These are phyloP conservation scores for Neodiprion pinetum DNA, from an alignment of 1,140 invertebrate genomes.

Conservation along the genomic window DNA sequence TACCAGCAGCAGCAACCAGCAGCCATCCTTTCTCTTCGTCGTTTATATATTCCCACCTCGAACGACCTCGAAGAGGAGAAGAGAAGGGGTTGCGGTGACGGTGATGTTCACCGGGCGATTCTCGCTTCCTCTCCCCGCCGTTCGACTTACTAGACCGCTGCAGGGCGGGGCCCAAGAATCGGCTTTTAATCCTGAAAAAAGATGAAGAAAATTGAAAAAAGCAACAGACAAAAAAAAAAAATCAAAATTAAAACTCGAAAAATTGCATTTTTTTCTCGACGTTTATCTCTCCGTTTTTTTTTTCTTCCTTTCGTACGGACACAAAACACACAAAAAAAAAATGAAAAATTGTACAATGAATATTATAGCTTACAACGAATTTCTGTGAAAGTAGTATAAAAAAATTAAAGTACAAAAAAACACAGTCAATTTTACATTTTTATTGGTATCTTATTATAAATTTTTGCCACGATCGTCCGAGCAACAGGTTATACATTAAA, in stretches of 20 bases:
- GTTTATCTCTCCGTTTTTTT: not conserved
- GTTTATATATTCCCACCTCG: too few species aligned
- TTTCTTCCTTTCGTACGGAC: not conserved
- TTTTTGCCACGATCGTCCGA: too few species aligned
- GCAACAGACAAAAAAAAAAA: constrained; percentile 32
- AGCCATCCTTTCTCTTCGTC: not conserved
- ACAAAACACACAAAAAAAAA: too few species aligned
- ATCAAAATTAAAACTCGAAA: constrained; percentile 19
- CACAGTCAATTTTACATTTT: too few species aligned
- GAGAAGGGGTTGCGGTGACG: too few species aligned
- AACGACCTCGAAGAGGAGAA: too few species aligned
- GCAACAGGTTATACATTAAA: too few species aligned
- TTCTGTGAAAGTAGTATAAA: too few species aligned
- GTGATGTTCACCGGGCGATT: constrained; percentile 16
- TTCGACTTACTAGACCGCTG: constrained; percentile 36
- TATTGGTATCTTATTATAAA: too few species aligned
- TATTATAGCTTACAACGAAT: too few species aligned
- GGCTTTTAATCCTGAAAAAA: constrained; percentile 12
- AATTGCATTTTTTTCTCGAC: constrained; percentile 1
- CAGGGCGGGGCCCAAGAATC: constrained; percentile 52
- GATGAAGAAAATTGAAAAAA: constrained; percentile 28
- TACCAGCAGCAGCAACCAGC: not conserved
- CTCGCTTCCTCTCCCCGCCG: constrained; percentile 34
- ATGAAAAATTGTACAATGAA: too few species aligned
- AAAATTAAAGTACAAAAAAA: too few species aligned